A percentile compares a stretch with the other conserved stretches of the same genome.
Evolutionary conservation across 2,113 vertebrate genomes (phyloP).

Genomic region (Ornithorhynchus anatinus): DNA sequence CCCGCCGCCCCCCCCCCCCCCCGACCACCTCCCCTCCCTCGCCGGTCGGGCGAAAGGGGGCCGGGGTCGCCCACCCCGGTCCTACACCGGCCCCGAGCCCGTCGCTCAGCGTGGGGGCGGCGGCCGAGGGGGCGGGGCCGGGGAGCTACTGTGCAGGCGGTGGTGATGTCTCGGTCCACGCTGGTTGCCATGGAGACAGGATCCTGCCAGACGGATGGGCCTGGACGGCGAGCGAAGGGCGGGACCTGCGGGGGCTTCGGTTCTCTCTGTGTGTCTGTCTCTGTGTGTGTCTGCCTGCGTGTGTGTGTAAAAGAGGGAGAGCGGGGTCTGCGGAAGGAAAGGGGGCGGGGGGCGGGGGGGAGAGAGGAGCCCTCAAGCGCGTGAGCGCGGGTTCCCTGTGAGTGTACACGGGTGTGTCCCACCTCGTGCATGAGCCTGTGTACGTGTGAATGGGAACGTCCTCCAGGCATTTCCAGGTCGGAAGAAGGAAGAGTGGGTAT

Average conservation of each 20-base stretch:
- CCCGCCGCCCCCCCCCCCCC: neutral
- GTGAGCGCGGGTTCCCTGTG: too few species aligned
- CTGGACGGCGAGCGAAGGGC: conserved; percentile 3
- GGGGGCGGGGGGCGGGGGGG: neutral
- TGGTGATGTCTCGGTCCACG: conserved; percentile 51
- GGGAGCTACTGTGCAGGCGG: conserved; percentile 51
- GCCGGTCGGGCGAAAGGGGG: conserved; percentile 4
- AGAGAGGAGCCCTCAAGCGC: too few species aligned
- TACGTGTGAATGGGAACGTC: too few species aligned
- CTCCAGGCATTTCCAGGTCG: too few species aligned
- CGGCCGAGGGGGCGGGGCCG: neutral
- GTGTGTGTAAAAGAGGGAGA: neutral
- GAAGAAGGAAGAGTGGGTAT: too few species aligned
- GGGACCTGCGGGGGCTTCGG: conserved; percentile 19
- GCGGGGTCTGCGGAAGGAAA: neutral
- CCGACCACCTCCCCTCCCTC: neutral
- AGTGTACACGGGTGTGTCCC: too few species aligned
- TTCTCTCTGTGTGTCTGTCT: neutral
- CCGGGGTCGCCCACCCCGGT: neutral
- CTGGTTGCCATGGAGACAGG: conserved; percentile 54
- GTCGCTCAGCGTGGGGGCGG: neutral
- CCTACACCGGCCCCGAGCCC: conserved; percentile 1
- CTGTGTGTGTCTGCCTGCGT: neutral
- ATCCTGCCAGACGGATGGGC: conserved; percentile 34
- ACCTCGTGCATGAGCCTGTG: too few species aligned